Base-by-base conservation (phyloP, 35 echinoderm and acorn worm species). In the Lytechinus variegatus region DNA sequence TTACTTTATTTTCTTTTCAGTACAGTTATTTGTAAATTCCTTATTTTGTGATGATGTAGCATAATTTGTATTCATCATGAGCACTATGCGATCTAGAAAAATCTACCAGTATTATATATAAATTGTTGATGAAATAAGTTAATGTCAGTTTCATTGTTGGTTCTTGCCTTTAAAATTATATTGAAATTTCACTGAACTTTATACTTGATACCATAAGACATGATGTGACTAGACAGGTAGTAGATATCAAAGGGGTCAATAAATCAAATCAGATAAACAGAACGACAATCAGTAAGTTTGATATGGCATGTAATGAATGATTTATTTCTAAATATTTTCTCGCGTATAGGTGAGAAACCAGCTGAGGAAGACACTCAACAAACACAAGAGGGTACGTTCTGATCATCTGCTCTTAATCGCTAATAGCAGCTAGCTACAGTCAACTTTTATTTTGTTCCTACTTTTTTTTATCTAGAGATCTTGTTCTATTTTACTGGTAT, bases 341-440 rank as follows among this genome's bases (percentile, higher is more conserved):
- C 13, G 27, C 94, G 8, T 10, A 52, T 28, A 95, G 94, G 52
- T 95, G 94, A 55, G 54, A 86, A 93, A 58, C 54, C 94, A 72
- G 56, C 94, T 52, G 94, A 95, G 24, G 94, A 72, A 51, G 58
- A 86, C 21, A 53, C 61, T 52, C 94, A 60, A 52, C 94, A 95
- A 9, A 66, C 94, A 95, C 94, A 95, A 86, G 94, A 95, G 94
- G 94, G 94, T 95, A 95, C 44, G 94, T 95, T 66, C 14, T 14
- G 90, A 14, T 92, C 44, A 27, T 53, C 52, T 21, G 54, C 52
- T 24, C 9, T 44, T 24, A 79, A 79, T 79, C 66, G 24, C 21
- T 79, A 7, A 79, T 19, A 71, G 61, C 2, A 21, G 24, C 16
- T 71, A 71, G 61, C 61, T 3, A 5, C 61, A 71, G 61, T 14